These are phyloP conservation scores for Centropus unirufus DNA, from an alignment of 2,113 vertebrate genomes.

Conservation along the genomic window DNA sequence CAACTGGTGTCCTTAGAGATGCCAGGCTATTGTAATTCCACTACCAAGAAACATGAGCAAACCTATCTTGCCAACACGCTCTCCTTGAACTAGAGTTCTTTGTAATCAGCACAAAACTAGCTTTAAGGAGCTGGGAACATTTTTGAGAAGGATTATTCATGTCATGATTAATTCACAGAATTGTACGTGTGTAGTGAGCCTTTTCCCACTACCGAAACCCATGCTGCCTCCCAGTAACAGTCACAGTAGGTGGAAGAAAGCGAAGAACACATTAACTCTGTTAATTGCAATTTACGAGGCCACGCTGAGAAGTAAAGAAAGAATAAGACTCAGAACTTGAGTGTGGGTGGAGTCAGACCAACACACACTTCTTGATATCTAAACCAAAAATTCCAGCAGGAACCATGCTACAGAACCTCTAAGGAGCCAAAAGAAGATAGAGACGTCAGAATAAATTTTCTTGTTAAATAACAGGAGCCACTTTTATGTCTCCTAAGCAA, in stretches of 20 bases:
- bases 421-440: neutral
- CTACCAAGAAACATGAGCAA: neutral
- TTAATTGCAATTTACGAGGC: neutral
- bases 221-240: neutral
- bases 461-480: neutral
- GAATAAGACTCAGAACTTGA: neutral
- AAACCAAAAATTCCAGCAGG: neutral
- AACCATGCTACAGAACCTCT: neutral
- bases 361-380: fast-evolving
- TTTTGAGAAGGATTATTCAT: neutral
- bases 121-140: neutral
- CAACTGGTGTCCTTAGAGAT: neutral
- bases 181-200: neutral
- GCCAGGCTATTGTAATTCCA: neutral
- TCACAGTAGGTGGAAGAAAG: neutral
- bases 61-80: neutral
- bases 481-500: neutral
- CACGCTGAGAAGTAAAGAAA: neutral
- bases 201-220: neutral
- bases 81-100: neutral
- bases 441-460: neutral
- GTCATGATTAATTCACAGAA: neutral
- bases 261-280: neutral
- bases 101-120: neutral
- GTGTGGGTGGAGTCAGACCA: neutral